Evolutionary conservation across 2,113 vertebrate species (phyloP), one percentile per base, ranked within the genome.

Genomic region (Penelope pileata): DNA sequence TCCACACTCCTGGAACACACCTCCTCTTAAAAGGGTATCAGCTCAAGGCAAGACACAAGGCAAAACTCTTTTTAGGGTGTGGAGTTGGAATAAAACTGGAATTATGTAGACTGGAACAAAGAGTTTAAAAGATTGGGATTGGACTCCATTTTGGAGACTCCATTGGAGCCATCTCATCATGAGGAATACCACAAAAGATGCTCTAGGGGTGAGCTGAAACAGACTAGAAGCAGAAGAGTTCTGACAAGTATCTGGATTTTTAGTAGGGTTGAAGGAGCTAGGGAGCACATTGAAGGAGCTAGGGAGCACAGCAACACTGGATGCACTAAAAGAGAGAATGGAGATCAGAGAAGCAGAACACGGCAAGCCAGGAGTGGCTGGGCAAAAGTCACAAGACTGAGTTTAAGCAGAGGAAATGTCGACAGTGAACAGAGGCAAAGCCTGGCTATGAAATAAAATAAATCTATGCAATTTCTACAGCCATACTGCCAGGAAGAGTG

Each of bases 391-490:
- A 0, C 23, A 56, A 68, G 66, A 60, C 2, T n/a, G 48, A 88
- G 82, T 32, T 50, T 76, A 75, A 82, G 53, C 69, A 82, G 34
- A 93, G 38, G 69, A 93, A 93, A 84, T 8, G 7, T 21, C 80
- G 86, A 86, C 51, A 82, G 51, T 56, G 66, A 96, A 59, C 59
- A 88, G 45, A 88, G 67, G 88, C 66, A 79, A 96, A 93, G 66
- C 18, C 62, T 45, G 66, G 66, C 51, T 70, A 56, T 1, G 10
- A 85, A 16, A 81, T 42, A 47, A 93, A 83, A 93, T 74, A 81
- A 86, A 94, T 74, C 68, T 67, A 40, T 22, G 24, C 59, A 67
- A 84, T 32, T 68, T 13, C 16, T 19, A 3, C 32, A 58, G 54
- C 43, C 62, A 79, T 12, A 26, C 60, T 95, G 85, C 87, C 91